Evolutionary conservation across 2,113 vertebrate genomes (phyloP), one percentile per base, ranked within the genome.

Genomic region (Pongo pygmaeus): DNA sequence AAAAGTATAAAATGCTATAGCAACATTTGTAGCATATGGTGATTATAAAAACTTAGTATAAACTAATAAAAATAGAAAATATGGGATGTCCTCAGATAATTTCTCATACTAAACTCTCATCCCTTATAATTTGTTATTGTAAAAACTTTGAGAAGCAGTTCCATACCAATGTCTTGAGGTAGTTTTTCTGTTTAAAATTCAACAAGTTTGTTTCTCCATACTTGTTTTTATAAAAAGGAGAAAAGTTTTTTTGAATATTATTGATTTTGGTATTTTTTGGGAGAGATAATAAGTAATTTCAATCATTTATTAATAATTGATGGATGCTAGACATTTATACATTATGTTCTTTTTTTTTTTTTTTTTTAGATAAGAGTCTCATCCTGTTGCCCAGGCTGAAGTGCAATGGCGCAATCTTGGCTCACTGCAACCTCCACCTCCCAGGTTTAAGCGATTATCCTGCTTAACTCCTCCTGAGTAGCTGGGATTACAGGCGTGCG

Each of bases 41-140:
- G 85, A 94, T 90, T 87, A 94, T 96, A 97, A 98, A 97, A 97
- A 94, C 74, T 96, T 96, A 95, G 84, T 84, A 95, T 38, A 79
- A 92, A 91, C 50, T 94, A 95, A 93, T 96, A 97, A 97, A 98
- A 96, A 77, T 13, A 84, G 67, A 94, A 96, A 97, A 86, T 72
- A 96, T 18, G 61, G 52, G 35, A 23, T 88, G 72, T 92, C 87
- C 89, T 79, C 84, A 86, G 78, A 89, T 16, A 78, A 86, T 61
- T 88, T 93, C 61, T 94, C 74, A 93, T 27, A 18, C 48, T 89
- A 91, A 91, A 80, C 20, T 91, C 40, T 85, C 38, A 72, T 38
- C 32, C 11, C 22, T 91, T 79, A 78, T 59, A 80, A 85, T 50
- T 0, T 57, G n/a, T 67, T 61, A 5, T 27, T 43, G 61, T 72